These are phyloP conservation scores for Recurvirostra avosetta DNA, from an alignment of 2,113 vertebrate genomes.

Conservation along the genomic window DNA sequence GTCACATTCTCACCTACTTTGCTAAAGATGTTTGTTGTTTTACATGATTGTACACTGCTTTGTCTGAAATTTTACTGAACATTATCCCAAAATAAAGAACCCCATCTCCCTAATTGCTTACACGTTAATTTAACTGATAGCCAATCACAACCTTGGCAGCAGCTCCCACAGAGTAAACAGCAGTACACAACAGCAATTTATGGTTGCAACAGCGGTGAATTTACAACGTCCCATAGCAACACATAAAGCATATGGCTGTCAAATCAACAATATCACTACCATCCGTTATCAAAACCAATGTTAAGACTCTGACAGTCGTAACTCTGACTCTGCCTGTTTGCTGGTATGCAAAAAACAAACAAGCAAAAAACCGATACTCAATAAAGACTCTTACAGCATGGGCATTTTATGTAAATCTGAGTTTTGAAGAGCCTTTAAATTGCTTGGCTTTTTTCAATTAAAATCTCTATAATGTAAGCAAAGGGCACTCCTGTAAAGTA, in stretches of 20 bases:
- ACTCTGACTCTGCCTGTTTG: background rate
- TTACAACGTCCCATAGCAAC: background rate
- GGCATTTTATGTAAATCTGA: background rate
- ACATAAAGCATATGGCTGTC: background rate
- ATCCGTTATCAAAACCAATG: background rate
- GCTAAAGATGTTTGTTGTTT: background rate
- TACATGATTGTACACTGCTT: background rate
- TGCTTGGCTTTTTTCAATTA: background rate
- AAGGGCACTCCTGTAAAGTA: background rate
- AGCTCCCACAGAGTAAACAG: background rate
- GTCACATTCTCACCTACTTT: background rate
- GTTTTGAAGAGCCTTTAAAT: background rate
- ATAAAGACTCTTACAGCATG: background rate
- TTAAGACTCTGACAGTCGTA: fast-evolving
- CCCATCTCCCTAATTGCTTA: background rate
- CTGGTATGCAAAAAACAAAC: background rate
- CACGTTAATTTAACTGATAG: background rate
- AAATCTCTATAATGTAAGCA: background rate
- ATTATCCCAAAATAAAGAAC: background rate
- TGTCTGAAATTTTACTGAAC: background rate
- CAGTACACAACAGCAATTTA: background rate
- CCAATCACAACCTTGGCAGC: background rate
- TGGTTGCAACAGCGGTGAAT: background rate
- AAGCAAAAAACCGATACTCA: background rate
- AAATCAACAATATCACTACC: background rate